phyloP scores from a whole-genome alignment of 2,888 invertebrate species.

The Mamestra brassicae region DNA sequence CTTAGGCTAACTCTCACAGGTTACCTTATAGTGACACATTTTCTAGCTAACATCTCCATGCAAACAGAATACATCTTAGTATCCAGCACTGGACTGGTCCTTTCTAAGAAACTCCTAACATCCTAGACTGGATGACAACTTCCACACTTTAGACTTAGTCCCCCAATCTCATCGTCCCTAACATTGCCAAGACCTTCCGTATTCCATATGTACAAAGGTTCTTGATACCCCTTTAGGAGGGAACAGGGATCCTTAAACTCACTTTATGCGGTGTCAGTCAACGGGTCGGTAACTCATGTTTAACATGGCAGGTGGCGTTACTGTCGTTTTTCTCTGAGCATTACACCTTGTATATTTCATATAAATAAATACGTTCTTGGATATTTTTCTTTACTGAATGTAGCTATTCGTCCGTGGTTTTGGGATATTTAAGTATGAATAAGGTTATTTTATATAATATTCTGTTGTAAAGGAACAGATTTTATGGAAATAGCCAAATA shows the following conservation, averaged over 20 bases:
- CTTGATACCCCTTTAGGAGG: conserved; percentile 29
- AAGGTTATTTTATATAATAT: conserved; percentile 20
- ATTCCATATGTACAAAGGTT: conserved; percentile 46
- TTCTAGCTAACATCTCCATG: too few relatives aligned
- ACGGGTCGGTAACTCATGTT: conserved; percentile 52
- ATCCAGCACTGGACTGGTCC: too few relatives aligned
- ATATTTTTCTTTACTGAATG: conserved; percentile 30
- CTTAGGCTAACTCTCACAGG: too few relatives aligned
- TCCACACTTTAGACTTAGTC: background rate
- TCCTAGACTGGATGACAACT: conserved; percentile 11
- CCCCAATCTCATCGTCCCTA: conserved; percentile 8
- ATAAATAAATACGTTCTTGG: conserved; percentile 25
- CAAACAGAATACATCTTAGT: too few relatives aligned
- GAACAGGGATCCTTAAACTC: conserved; percentile 51
- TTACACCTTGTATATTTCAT: conserved; percentile 44
- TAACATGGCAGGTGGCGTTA: conserved; percentile 56
- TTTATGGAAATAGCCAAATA: background rate
- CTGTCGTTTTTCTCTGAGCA: conserved; percentile 35
- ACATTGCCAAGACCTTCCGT: conserved; percentile 36
- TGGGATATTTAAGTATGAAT: conserved; percentile 26
- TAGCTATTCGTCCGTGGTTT: conserved; percentile 18
- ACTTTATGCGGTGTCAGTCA: conserved; percentile 49
- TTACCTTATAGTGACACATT: too few relatives aligned
- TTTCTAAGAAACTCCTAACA: conserved; percentile 1
- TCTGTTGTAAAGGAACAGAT: background rate